phyloP scores from a whole-genome alignment of 2,797 vertebrate species.

The Synaphobranchus kaupii region DNA sequence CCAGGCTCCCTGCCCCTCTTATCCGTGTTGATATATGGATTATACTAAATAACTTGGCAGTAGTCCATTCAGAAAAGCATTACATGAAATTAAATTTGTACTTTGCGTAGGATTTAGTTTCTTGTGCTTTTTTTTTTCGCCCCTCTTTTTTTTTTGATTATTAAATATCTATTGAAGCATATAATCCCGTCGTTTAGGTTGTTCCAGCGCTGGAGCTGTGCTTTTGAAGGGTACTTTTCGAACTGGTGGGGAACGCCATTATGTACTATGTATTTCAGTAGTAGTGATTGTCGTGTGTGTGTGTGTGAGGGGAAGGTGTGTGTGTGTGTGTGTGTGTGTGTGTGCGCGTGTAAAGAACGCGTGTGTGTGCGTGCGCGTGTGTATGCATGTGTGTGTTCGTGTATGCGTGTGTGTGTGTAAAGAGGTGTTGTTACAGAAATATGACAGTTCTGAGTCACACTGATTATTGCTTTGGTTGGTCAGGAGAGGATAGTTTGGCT shows the following conservation, averaged over 20 bases:
- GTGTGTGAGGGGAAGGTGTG: neutral
- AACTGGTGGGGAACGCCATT: constrained; percentile 30
- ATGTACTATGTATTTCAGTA: neutral
- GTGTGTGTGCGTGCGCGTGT: neutral
- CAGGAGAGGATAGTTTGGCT: neutral
- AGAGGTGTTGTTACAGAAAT: neutral
- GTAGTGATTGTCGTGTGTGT: neutral
- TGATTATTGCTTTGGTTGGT: neutral
- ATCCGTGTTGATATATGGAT: constrained; percentile 71
- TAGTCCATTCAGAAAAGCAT: constrained; percentile 62
- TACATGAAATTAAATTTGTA: constrained; percentile 69
- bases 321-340: no score
- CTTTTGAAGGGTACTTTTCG: constrained; percentile 40
- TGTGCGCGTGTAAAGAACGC: no score
- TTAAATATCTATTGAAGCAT: constrained; percentile 61
- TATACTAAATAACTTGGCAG: constrained; percentile 63
- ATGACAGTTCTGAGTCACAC: neutral
- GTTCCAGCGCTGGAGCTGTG: constrained; percentile 45
- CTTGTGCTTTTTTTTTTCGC: constrained; percentile 48
- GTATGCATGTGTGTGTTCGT: no score
- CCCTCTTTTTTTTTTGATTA: constrained; percentile 54
- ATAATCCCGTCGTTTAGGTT: constrained; percentile 63
- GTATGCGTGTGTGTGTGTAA: neutral
- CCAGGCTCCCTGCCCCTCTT: constrained; percentile 40
- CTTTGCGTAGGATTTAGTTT: constrained; percentile 67